Base-by-base conservation (phyloP, 2,888 invertebrate species). In the Halictus ligatus region DNA sequence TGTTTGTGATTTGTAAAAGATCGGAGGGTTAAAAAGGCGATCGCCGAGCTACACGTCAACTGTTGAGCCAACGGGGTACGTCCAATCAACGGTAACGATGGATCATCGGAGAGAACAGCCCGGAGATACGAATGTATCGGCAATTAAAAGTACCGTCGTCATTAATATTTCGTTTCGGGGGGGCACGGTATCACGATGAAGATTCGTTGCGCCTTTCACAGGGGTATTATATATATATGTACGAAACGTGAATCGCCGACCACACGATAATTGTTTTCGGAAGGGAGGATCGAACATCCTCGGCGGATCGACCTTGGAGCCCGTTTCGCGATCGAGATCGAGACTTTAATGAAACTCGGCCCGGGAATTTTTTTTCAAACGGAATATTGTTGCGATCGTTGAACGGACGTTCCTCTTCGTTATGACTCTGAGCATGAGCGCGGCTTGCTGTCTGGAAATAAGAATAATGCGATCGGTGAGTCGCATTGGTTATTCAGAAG, bases 291-390 rank as follows among this genome's bases (percentile, higher is more conserved):
- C 43, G 81, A 35, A 79, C 83, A 78, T 83, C 69, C 67, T 35
- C 73, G 87, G 78, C 81, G 73, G 75, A 81, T 71, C 80, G 40
- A 71, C 87, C 84, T 88, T 87, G 81, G 89, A 72, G 46, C 64
- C 12, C 15, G 67, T n/a, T 58, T 72, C 60, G 58, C 48, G 83
- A 89, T 83, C 83, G 60, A 58, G 46, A 73, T 60, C 80, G 48
- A 18, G 60, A 72, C 18, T 73, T 89, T 89, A 88, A 89, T 87
- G 89, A 88, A 87, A 58, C 58, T 87, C 81, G 35, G 35, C 13
- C 13, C 35, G 2, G 75, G 78, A 89, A 35, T 35, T 3, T 88
- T 88, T 86, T 67, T 77, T 43, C 58, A 1, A 35, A 58, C 5
- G 74, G 76, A 21, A 72, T 86, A 60, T 60, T 64, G 73, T 58